These are phyloP conservation scores for Guaruba guarouba DNA, from an alignment of 2,113 vertebrate species.

Conservation along the genomic window DNA sequence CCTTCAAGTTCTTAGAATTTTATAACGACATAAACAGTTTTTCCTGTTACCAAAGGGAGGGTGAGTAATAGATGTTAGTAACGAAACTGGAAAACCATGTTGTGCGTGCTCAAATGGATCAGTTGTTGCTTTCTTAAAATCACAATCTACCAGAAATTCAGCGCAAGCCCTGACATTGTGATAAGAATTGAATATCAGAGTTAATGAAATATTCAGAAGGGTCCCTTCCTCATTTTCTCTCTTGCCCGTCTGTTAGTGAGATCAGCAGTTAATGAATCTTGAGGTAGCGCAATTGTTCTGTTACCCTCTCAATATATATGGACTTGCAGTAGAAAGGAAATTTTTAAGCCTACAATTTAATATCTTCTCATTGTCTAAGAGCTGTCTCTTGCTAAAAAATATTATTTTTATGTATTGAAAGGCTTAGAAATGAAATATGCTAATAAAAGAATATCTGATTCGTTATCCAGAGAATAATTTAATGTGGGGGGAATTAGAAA, in stretches of 20 bases:
- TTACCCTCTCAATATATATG: not conserved
- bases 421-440: conserved; percentile 28
- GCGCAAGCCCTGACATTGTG: not conserved
- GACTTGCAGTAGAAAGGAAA: conserved; percentile 15
- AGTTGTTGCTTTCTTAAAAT: conserved; percentile 28
- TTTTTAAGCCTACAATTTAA: conserved; percentile 30
- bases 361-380: conserved; percentile 42
- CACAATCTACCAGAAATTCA: not conserved
- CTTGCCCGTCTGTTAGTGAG: not conserved
- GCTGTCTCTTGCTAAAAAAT: not conserved
- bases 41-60: not conserved
- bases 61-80: not conserved
- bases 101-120: not conserved
- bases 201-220: conserved; percentile 44
- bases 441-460: conserved; percentile 35
- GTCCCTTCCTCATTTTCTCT: conserved; percentile 4
- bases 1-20: not conserved
- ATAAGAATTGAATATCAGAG: conserved; percentile 33
- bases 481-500: not conserved
- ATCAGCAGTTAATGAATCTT: conserved; percentile 25
- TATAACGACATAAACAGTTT: not conserved
- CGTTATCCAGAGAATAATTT: not conserved
- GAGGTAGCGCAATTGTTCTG: not conserved
- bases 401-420: conserved; percentile 34
- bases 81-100: not conserved